Evolutionary conservation across 2,888 invertebrate genomes (phyloP).

Genomic region (Ophion slaviceki): DNA sequence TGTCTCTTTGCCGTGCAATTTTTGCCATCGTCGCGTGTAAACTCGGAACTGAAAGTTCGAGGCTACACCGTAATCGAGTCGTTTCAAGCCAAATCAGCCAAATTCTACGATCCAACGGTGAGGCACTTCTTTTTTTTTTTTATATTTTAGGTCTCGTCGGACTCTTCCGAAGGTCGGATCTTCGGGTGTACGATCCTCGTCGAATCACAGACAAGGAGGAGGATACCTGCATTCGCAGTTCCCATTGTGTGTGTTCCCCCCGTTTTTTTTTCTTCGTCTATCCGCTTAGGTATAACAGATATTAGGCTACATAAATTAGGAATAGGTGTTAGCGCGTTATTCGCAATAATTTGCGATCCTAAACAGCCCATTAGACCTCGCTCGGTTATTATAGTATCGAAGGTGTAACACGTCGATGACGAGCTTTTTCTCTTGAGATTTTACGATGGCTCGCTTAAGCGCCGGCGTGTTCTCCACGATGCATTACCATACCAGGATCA

Average conservation of each 20-base stretch:
- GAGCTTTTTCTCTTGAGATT: background rate
- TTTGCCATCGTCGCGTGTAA: conserved; percentile 37
- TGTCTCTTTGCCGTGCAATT: conserved; percentile 53
- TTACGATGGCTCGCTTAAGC: background rate
- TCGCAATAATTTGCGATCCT: conserved; percentile 56
- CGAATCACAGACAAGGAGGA: conserved; percentile 67
- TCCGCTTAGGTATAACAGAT: conserved; percentile 48
- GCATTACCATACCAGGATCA: conserved; percentile 39
- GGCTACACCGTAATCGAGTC: conserved; percentile 61
- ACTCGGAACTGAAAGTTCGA: conserved; percentile 32
- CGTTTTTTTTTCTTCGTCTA: conserved; percentile 2
- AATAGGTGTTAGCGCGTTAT: conserved; percentile 64
- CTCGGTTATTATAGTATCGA: conserved; percentile 42
- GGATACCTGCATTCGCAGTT: conserved; percentile 53
- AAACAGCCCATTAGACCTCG: conserved; percentile 48
- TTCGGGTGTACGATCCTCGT: conserved; percentile 54
- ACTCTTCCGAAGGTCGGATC: conserved; percentile 72
- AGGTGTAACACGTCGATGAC: background rate
- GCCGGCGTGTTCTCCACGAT: conserved; percentile 41
- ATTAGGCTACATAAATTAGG: conserved; percentile 75
- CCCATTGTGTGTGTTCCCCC: conserved; percentile 61
- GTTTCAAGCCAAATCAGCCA: conserved; percentile 63
- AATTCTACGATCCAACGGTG: conserved; percentile 76
- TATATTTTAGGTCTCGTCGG: conserved; percentile 74
- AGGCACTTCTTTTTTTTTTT: conserved; percentile 75